Conservation (phyloP, 2,797 vertebrate genomes). For the Halcyon smyrnensis region DNA sequence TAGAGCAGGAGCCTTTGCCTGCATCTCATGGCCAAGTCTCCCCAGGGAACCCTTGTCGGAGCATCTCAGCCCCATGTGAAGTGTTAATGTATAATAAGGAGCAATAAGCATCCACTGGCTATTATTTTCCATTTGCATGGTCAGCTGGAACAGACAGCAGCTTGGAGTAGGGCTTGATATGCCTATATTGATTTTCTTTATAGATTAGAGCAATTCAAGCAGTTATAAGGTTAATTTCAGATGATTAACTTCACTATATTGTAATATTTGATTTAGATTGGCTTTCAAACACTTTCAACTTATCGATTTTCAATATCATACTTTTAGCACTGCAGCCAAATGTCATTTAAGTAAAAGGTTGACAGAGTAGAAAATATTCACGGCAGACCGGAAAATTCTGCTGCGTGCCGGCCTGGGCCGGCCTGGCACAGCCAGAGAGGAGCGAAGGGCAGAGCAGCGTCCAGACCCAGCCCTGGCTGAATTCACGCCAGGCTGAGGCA, state of each 20-base stretch:
- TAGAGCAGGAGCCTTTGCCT: not conserved
- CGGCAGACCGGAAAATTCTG: not conserved
- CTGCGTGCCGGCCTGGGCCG: not conserved
- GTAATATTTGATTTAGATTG: constrained; percentile 82
- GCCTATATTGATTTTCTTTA: constrained; percentile 75
- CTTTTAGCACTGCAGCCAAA: constrained; percentile 72
- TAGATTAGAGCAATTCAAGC: constrained; percentile 75
- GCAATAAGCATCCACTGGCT: not conserved
- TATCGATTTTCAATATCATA: constrained; percentile 82
- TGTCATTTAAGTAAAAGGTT: constrained; percentile 65
- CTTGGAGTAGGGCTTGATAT: constrained; percentile 37
- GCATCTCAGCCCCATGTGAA: not conserved
- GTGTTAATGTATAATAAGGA: not conserved
- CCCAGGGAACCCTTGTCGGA: not conserved
- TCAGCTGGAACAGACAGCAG: constrained; percentile 12
- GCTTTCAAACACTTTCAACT: constrained; percentile 79
- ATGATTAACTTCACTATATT: constrained; percentile 82
- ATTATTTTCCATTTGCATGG: constrained; percentile 51
- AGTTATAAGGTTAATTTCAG: constrained; percentile 83
- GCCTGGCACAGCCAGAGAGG: not conserved
- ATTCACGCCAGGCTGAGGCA: fast-evolving
- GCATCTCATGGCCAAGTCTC: not conserved
- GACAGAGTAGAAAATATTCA: constrained; percentile 34
- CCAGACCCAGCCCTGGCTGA: not conserved
- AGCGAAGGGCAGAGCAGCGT: not conserved